A percentile compares a stretch with the other conserved stretches of the same genome.
Evolutionary conservation across 2,113 vertebrate genomes (phyloP).

Genomic region (Hippopotamus amphibius): DNA sequence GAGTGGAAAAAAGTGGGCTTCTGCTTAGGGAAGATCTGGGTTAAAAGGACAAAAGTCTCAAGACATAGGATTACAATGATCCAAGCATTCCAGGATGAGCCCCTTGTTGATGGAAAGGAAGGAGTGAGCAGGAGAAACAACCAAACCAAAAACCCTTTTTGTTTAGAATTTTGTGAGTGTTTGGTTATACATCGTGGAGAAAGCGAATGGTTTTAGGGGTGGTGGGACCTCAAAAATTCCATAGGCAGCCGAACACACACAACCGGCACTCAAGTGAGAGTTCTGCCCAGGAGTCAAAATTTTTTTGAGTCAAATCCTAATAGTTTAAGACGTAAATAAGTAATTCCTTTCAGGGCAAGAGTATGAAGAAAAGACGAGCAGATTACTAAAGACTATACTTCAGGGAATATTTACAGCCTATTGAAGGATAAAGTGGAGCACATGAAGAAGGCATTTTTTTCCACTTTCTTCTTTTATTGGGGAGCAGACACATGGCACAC

Average conservation of each 20-base stretch:
- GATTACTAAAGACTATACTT: neutral
- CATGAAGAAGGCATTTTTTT: neutral
- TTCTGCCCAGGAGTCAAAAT: neutral
- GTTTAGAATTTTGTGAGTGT: neutral
- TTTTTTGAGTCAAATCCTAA: neutral
- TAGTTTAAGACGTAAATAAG: neutral
- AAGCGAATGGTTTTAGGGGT: neutral
- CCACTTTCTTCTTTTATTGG: slow-evolving; percentile 66
- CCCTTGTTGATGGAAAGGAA: neutral
- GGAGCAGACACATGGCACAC: neutral
- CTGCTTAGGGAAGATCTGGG: neutral
- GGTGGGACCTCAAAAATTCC: neutral
- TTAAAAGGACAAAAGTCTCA: neutral
- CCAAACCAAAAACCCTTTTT: neutral
- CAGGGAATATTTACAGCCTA: neutral
- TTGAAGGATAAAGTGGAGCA: neutral
- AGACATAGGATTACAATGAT: neutral
- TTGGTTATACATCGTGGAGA: neutral
- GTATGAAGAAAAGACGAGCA: neutral
- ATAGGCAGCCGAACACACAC: neutral
- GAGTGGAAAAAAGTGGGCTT: neutral
- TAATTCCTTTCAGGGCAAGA: neutral
- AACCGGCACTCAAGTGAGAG: neutral
- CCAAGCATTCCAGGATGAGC: neutral
- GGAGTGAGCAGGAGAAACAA: neutral